Conservation (phyloP, 2,888 invertebrate species). For the Leucoma salicis region DNA sequence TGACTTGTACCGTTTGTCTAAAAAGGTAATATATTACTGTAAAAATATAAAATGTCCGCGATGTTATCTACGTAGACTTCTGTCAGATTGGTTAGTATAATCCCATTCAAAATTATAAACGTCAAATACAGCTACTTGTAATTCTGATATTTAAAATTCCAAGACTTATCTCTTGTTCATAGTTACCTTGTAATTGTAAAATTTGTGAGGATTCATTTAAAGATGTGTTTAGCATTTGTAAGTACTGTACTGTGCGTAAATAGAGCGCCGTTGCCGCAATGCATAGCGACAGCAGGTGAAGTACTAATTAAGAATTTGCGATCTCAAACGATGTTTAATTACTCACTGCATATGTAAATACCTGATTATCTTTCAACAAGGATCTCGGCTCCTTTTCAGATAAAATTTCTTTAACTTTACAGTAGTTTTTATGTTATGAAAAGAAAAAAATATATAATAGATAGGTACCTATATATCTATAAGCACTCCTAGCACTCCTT, state of each 20-base stretch:
- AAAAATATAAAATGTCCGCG: constrained; percentile 48
- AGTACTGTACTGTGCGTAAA: constrained; percentile 8
- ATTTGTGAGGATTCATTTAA: constrained; percentile 6
- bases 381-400: constrained; percentile 1
- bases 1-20: constrained; percentile 55
- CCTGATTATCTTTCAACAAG: constrained; percentile 18
- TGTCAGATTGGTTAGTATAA: constrained; percentile 61
- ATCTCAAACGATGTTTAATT: constrained; percentile 44
- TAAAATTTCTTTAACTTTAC: not conserved
- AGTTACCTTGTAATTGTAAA: constrained; percentile 25
- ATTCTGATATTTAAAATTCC: constrained; percentile 28
- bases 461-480: too few species aligned
- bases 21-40: constrained; percentile 65
- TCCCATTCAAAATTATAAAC: constrained; percentile 57
- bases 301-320: constrained; percentile 43
- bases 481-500: too few species aligned
- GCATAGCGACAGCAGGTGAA: constrained; percentile 37
- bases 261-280: constrained; percentile 22
- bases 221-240: constrained; percentile 4
- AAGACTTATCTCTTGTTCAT: constrained; percentile 31
- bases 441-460: too few species aligned
- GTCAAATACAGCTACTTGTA: constrained; percentile 27
- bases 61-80: constrained; percentile 55
- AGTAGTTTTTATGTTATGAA: not conserved
- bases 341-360: constrained; percentile 34